Conservation (phyloP, 2,797 vertebrate species). For the Clarias platycephalus region DNA sequence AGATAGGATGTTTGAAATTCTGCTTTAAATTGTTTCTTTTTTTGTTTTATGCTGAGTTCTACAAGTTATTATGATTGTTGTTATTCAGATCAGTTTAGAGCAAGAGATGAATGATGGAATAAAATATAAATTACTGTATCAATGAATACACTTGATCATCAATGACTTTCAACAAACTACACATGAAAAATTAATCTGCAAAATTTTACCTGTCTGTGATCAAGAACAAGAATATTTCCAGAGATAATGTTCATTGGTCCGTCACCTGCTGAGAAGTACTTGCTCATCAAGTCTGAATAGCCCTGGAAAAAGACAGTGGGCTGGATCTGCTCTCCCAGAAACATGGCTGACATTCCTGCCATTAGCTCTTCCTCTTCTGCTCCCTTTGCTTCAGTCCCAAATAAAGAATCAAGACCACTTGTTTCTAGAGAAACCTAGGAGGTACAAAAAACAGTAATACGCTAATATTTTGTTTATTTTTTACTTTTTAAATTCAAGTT, state of each 20-base stretch:
- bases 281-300: conserved; percentile 71
- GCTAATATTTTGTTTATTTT: not conserved
- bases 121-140: not conserved
- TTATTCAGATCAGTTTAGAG: not conserved
- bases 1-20: not conserved
- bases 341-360: conserved; percentile 63
- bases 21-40: not conserved
- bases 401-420: conserved; percentile 30
- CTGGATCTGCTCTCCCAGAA: conserved; percentile 68
- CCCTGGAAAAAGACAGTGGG: conserved; percentile 67
- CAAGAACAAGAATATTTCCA: conserved; percentile 70
- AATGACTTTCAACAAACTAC: not conserved
- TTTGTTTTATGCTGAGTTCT: not conserved
- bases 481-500: not conserved
- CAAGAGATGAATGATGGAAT: not conserved
- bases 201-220: conserved; percentile 64
- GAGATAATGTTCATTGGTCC: conserved; percentile 62
- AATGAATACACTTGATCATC: not conserved
- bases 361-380: conserved; percentile 28
- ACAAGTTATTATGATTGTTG: not conserved
- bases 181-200: not conserved
- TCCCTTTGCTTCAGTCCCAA: not conserved
- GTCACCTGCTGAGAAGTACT: conserved; percentile 57
- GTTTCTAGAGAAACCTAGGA: conserved; percentile 33
- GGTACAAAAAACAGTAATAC: not conserved